phyloP scores from a whole-genome alignment of 2,888 invertebrate species.

The Lamellibrachia satsuma region DNA sequence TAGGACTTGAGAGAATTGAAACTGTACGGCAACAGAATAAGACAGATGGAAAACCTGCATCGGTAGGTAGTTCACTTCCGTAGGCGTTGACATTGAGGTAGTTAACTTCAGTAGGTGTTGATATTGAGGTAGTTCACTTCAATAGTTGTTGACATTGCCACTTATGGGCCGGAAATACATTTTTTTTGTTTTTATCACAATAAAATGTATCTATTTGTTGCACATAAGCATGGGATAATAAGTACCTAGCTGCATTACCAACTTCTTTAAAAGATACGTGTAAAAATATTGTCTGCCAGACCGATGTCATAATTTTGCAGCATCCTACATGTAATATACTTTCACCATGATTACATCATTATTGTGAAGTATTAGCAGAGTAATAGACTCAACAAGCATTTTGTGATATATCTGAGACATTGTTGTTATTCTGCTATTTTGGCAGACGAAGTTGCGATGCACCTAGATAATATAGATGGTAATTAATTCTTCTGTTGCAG shows the following conservation, averaged over 20 bases:
- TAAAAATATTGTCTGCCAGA: background rate
- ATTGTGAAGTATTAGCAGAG: background rate
- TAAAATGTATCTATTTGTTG: too few relatives aligned
- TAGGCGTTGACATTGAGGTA: background rate
- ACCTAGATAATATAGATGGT: background rate
- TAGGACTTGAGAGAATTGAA: constrained; percentile 57
- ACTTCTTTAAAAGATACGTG: background rate
- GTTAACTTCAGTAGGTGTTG: background rate
- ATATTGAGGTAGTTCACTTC: background rate
- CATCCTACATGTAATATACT: background rate
- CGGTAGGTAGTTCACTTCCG: constrained; percentile 41
- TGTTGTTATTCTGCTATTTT: background rate
- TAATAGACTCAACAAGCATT: too few relatives aligned
- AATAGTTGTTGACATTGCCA: too few relatives aligned
- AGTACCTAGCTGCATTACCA: background rate
- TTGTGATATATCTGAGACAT: background rate
- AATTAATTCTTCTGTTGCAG: constrained; percentile 39
- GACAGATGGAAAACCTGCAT: constrained; percentile 50
- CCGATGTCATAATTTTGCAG: background rate
- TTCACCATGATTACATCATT: background rate
- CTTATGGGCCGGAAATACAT: too few relatives aligned
- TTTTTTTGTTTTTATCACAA: too few relatives aligned
- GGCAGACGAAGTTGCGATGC: background rate
- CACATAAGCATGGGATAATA: background rate
- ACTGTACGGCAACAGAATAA: constrained; percentile 56